Percentiles rank a stretch among this genome's conserved stretches.
Conservation (phyloP, 1,140 invertebrate species). For the Lepidostoma basale region DNA sequence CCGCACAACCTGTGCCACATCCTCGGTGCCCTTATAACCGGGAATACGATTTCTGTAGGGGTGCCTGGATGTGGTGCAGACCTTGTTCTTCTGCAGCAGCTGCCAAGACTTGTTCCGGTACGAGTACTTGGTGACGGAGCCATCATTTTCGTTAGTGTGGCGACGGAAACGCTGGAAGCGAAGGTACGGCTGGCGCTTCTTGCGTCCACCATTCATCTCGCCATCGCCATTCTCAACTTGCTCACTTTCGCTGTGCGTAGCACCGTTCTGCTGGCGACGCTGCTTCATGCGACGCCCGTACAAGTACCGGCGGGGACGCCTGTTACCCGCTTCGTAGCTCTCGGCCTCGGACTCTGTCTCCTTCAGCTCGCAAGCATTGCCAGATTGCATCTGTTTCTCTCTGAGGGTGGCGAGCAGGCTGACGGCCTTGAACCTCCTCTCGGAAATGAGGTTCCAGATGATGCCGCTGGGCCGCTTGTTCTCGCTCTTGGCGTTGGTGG, state of each 20-base stretch:
- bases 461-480: conserved; percentile 64
- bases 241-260: conserved; percentile 40
- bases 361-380: conserved; percentile 52
- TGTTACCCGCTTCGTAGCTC: conserved; percentile 13
- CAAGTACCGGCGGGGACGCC: conserved; percentile 10
- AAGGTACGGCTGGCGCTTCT: not conserved
- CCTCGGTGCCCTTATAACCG: conserved; percentile 67
- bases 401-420: conserved; percentile 59
- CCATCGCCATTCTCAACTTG: conserved; percentile 19
- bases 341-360: conserved; percentile 54
- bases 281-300: conserved; percentile 7
- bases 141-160: not conserved
- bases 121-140: conserved; percentile 54
- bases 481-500: conserved; percentile 55
- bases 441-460: conserved; percentile 65
- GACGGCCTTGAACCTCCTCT: conserved; percentile 61
- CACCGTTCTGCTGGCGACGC: conserved; percentile 12
- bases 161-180: not conserved
- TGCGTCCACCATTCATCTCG: no score
- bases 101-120: conserved; percentile 63
- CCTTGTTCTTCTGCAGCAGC: conserved; percentile 62
- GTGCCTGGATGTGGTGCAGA: conserved; percentile 62
- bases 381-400: conserved; percentile 54
- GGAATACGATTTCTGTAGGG: conserved; percentile 69
- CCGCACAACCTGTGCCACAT: conserved; percentile 60